Evolutionary conservation across 2,113 vertebrate genomes (phyloP).

Genomic region (Numida meleagris): DNA sequence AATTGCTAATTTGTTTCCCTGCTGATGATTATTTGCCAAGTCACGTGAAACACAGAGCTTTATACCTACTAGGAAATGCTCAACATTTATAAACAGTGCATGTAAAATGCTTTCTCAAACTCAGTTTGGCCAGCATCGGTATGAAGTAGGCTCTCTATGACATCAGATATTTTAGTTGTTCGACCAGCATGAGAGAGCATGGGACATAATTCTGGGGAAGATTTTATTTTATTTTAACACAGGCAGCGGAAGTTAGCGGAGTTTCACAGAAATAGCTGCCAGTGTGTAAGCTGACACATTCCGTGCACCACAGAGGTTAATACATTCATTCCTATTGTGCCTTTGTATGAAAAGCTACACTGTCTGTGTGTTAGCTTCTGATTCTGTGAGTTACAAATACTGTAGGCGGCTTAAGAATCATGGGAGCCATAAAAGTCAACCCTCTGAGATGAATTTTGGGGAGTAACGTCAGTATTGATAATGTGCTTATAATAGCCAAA

Average conservation of each 20-base stretch:
- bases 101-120: not conserved
- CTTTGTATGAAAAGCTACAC: constrained; percentile 56
- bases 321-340: constrained; percentile 63
- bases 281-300: constrained; percentile 68
- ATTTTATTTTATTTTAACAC: not conserved
- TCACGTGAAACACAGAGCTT: not conserved
- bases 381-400: constrained; percentile 67
- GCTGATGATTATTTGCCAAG: not conserved
- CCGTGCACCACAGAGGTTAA: constrained; percentile 68
- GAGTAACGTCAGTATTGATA: not conserved
- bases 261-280: constrained; percentile 61
- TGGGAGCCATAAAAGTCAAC: constrained; percentile 41
- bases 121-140: not conserved
- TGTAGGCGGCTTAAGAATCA: constrained; percentile 10
- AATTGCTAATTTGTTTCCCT: not conserved
- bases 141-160: not conserved
- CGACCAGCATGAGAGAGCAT: not conserved
- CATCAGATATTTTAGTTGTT: constrained; percentile 39
- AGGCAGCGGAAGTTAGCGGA: constrained; percentile 56
- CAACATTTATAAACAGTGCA: not conserved
- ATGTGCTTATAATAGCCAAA: constrained; percentile 28
- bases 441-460: constrained; percentile 45
- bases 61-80: constrained; percentile 44
- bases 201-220: constrained; percentile 22
- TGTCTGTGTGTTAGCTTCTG: constrained; percentile 47